Conservation (phyloP, 2,797 vertebrate genomes). For the Gouania willdenowi region DNA sequence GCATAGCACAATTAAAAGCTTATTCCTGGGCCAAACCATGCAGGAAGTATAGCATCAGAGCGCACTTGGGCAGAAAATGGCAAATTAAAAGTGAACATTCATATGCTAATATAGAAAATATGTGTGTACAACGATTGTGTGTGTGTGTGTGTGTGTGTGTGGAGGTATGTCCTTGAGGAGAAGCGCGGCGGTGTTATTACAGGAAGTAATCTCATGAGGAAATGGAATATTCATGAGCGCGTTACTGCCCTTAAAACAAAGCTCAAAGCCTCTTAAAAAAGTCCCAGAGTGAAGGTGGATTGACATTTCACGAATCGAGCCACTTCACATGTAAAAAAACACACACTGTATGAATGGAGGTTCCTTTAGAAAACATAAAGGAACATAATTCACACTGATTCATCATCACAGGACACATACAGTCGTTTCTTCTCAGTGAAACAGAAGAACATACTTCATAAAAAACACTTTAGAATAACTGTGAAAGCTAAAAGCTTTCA, state of each 20-base stretch:
- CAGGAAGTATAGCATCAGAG: conserved; percentile 39
- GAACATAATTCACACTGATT: no score
- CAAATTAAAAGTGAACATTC: conserved; percentile 68
- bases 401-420: no score
- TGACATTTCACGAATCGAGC: conserved; percentile 58
- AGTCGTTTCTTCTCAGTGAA: no score
- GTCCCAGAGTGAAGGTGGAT: conserved; percentile 29
- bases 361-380: conserved; percentile 39
- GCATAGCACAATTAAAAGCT: conserved; percentile 57
- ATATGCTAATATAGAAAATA: conserved; percentile 63
- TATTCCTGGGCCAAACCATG: conserved; percentile 57
- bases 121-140: background rate
- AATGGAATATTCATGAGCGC: conserved; percentile 74
- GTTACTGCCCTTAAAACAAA: conserved; percentile 66
- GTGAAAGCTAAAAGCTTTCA: no score
- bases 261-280: conserved; percentile 41
- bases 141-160: conserved; percentile 5
- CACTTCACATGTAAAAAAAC: conserved; percentile 51
- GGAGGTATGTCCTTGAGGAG: conserved; percentile 62
- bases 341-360: conserved; percentile 38
- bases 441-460: no score
- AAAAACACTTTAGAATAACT: no score
- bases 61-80: conserved; percentile 71
- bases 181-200: conserved; percentile 54
- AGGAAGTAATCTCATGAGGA: conserved; percentile 67